Percentiles rank a stretch among this genome's conserved stretches.
phyloP scores from a whole-genome alignment of 2,113 vertebrate species.

The Ondatra zibethicus region DNA sequence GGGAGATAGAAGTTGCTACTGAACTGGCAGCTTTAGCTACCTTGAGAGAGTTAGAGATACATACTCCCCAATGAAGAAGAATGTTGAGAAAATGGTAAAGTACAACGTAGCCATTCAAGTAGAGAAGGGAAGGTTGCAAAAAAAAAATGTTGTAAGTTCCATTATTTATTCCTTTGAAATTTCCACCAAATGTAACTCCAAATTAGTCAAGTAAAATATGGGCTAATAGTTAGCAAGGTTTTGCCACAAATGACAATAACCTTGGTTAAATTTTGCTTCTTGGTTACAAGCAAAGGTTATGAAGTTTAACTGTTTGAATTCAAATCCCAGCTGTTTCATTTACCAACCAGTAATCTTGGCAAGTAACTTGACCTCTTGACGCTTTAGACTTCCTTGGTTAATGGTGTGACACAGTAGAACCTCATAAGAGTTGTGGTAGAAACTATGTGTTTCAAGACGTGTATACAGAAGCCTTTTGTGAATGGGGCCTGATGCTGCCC shows the following conservation, averaged over 20 bases:
- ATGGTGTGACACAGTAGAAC: neutral
- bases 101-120: neutral
- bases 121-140: neutral
- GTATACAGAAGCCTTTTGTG: neutral
- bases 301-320: neutral
- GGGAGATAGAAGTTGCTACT: neutral
- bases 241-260: neutral
- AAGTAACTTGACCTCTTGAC: neutral
- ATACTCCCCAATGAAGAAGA: neutral
- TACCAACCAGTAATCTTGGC: neutral
- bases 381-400: neutral
- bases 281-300: neutral
- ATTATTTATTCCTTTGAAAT: neutral
- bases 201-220: neutral
- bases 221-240: neutral
- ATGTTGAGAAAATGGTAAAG: neutral
- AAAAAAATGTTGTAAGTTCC: neutral
- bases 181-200: neutral
- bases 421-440: neutral
- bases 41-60: neutral
- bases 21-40: neutral
- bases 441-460: neutral
- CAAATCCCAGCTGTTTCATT: neutral
- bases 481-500: neutral
- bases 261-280: neutral